A percentile compares a stretch with the other conserved stretches of the same genome.
phyloP scores from a whole-genome alignment of 2,888 invertebrate species.

The Troides oblongomaculatus region DNA sequence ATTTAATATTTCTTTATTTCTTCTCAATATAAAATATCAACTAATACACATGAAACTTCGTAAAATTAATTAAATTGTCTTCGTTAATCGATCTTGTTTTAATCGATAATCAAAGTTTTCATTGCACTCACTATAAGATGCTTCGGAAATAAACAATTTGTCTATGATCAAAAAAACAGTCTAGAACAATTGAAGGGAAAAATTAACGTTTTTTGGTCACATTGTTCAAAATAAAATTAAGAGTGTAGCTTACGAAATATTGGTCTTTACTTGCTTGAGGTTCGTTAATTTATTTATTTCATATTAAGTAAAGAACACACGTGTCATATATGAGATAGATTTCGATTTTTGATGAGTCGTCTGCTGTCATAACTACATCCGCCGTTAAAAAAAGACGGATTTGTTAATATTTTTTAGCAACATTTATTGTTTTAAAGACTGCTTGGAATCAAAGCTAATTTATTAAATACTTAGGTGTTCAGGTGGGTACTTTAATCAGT shows the following conservation, averaged over 20 bases:
- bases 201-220: slow-evolving; percentile 32
- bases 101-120: slow-evolving; percentile 7
- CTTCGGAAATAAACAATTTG: slow-evolving; percentile 37
- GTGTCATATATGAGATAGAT: slow-evolving; percentile 33
- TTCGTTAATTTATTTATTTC: slow-evolving; percentile 15
- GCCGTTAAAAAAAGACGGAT: slow-evolving; percentile 47
- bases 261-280: slow-evolving; percentile 16
- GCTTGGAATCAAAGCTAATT: background rate
- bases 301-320: slow-evolving; percentile 8
- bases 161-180: slow-evolving; percentile 55
- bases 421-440: slow-evolving; percentile 47
- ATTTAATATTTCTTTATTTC: background rate
- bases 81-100: background rate
- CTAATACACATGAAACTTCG: background rate
- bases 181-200: slow-evolving; percentile 52
- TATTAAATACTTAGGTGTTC: background rate
- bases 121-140: slow-evolving; percentile 19
- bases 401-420: slow-evolving; percentile 24
- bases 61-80: background rate
- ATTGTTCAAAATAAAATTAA: slow-evolving; percentile 30
- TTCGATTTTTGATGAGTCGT: slow-evolving; percentile 62
- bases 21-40: background rate
- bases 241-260: slow-evolving; percentile 17
- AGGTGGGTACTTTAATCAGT: slow-evolving; percentile 7
- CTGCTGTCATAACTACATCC: slow-evolving; percentile 64